Evolutionary conservation across 2,113 vertebrate genomes (phyloP), one percentile per base, ranked within the genome.

Genomic region (Hemichromis elongatus): DNA sequence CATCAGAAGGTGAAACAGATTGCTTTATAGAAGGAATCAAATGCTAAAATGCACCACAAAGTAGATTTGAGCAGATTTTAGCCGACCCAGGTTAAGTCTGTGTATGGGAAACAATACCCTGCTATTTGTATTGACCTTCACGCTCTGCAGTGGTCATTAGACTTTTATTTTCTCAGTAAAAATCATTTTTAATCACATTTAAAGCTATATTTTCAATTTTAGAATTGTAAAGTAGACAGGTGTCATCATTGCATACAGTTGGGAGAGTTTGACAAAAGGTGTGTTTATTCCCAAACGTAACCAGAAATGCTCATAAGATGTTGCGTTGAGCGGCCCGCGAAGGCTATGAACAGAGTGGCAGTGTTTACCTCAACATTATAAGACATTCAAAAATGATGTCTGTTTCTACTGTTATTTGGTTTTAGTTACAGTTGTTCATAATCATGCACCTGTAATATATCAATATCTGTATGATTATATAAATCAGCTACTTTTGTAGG

Each of bases 11-110:
- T 2, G 3, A 3, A 18, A 4, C 3, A 2, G 16, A 52, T 52
- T 19, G 50, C 19, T 52, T 73, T 47, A 28, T 28, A 9, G 66
- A 45, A 70, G 40, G 40, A 73, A 45, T 70, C 37, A 70, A 28
- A 70, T 70, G 3, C 37, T 70, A 0, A 42, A 2, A 6, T 63
- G 33, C 30, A 63, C 33, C 59, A 63, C 16, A n/a, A 61, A 61
- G 3, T 10, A 35, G 8, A 10, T 40, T 0, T 66, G 3, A 21
- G 63, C 2, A 40, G n/a, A n/a, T 5, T 19, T 45, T 42, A 26
- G 13, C 40, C 21, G 26, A 11, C 40, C 40, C 40, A 47, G 66
- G 9, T 47, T 18, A 73, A 28, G 66, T 47, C 14, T 73, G 0
- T 11, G 14, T 47, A 26, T 10, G 2, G 12, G 24, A 73, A 73